Base-by-base conservation (phyloP, 2,888 invertebrate genomes). In the Torymus aiolomorphi region DNA sequence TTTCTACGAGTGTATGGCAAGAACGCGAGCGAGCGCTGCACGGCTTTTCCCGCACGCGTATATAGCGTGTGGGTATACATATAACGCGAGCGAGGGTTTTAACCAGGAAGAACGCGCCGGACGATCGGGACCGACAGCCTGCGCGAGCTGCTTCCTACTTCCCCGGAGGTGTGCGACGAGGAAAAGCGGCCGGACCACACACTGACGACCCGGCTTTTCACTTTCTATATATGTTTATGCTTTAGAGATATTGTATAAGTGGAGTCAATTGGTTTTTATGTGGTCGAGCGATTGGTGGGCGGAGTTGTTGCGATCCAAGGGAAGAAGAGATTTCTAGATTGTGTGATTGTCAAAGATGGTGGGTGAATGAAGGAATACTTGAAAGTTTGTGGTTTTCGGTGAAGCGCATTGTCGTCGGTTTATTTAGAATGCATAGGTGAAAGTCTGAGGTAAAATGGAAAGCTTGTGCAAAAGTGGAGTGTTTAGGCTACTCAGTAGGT, bases 51-150 rank as follows among this genome's bases (percentile, higher is more conserved):
- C 56, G 20, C 31, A 56, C 59, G 61, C 76, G 31, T 20, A 18
- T 61, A 49, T 16, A 16, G 57, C 57, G 59, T n/a, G 14, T 13
- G 16, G 16, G 81, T 83, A 78, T 77, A 82, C 81, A 83, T 82
- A 82, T 80, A 78, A 83, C 83, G 82, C 79, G 76, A 78, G 83
- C 31, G 5, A 31, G 5, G 83, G 82, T 77, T 76, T 77, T 83
- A 85, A 85, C 84, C 83, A 88, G 88, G 85, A 90, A 88, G 88
- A 88, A 89, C 87, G 88, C 86, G 83, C 84, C 83, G 87, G 87
- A 87, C 87, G 86, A 90, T 90, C 88, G 87, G 88, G 89, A 87
- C 86, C 86, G 90, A 90, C 90, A 89, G 57, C 18, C 0, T 1
- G 42, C 5, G 42, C 8, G 42, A 42, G 42, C 42, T 42, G 56